phyloP scores from a whole-genome alignment of 2,888 invertebrate species.

The Rutpela maculata region DNA sequence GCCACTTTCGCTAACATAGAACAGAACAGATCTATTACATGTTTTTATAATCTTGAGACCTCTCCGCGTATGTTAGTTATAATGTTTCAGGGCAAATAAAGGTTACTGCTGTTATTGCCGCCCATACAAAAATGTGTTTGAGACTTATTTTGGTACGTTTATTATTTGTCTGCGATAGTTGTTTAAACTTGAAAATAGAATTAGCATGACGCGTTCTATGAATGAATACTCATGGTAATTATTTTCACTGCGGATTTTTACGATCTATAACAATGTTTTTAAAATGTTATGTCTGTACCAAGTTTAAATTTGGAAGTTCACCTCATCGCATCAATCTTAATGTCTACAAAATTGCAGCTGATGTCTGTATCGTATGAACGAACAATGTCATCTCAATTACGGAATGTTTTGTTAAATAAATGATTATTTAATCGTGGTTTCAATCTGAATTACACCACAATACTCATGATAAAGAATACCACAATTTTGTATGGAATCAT shows the following conservation, averaged over 20 bases:
- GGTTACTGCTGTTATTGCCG: conserved; percentile 43
- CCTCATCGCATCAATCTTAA: conserved; percentile 12
- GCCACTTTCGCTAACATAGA: background rate
- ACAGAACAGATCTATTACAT: conserved; percentile 3
- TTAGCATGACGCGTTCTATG: conserved; percentile 39
- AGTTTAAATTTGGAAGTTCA: conserved; percentile 29
- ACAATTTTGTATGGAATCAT: too few species aligned
- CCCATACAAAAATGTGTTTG: conserved; percentile 41
- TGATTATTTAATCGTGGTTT: background rate
- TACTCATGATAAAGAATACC: too few species aligned
- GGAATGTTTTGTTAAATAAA: background rate
- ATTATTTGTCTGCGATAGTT: conserved; percentile 40
- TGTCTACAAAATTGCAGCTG: conserved; percentile 1
- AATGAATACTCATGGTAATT: conserved; percentile 40
- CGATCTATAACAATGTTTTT: conserved; percentile 35
- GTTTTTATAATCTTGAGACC: conserved; percentile 4
- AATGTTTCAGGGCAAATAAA: conserved; percentile 5
- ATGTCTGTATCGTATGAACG: conserved; percentile 10
- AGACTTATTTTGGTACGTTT: conserved; percentile 35
- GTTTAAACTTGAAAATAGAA: conserved; percentile 43
- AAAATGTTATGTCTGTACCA: conserved; percentile 6
- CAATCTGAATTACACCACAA: background rate
- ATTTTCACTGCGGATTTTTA: conserved; percentile 39
- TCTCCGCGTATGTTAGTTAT: conserved; percentile 7
- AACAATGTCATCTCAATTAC: conserved; percentile 15